phyloP scores from a whole-genome alignment of 2,797 vertebrate species.

The Buceros bicornis region DNA sequence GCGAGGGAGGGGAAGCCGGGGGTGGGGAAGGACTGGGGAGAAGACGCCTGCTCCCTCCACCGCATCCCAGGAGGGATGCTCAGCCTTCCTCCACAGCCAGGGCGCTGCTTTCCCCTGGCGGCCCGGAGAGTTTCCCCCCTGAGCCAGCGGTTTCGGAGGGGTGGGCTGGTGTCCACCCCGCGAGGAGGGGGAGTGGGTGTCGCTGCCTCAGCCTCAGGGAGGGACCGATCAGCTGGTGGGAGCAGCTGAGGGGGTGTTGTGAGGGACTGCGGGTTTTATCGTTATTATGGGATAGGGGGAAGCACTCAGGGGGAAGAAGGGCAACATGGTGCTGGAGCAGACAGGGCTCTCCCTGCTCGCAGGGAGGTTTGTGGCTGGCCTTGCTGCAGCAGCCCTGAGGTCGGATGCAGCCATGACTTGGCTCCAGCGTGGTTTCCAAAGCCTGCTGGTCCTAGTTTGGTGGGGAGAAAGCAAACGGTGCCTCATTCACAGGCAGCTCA shows the following conservation, averaged over 20 bases:
- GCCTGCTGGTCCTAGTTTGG: not conserved
- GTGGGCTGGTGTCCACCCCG: not conserved
- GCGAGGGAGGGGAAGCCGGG: not conserved
- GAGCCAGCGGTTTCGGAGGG: not conserved
- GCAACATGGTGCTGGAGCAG: not conserved
- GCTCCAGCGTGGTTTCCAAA: not conserved
- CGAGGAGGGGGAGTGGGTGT: not conserved
- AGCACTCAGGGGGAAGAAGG: too few species aligned
- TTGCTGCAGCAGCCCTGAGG: not conserved
- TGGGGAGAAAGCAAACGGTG: too few species aligned
- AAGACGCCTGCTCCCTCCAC: fast-evolving
- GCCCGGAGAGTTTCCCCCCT: fast-evolving
- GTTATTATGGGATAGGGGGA: not conserved
- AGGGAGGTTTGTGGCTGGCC: not conserved
- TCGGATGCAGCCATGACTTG: fast-evolving
- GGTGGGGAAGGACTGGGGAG: not conserved
- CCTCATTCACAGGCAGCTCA: too few species aligned
- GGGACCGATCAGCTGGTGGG: not conserved
- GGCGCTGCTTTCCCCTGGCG: not conserved
- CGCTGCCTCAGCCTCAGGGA: not conserved
- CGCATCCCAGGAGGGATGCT: not conserved
- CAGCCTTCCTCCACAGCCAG: not conserved
- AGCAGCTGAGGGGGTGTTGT: not conserved
- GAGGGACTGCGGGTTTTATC: not conserved
- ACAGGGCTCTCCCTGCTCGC: fast-evolving